Percentiles rank a stretch among this genome's conserved stretches.
These are phyloP conservation scores for Leguminivora glycinivorella DNA, from an alignment of 1,140 invertebrate genomes.

Conservation along the genomic window DNA sequence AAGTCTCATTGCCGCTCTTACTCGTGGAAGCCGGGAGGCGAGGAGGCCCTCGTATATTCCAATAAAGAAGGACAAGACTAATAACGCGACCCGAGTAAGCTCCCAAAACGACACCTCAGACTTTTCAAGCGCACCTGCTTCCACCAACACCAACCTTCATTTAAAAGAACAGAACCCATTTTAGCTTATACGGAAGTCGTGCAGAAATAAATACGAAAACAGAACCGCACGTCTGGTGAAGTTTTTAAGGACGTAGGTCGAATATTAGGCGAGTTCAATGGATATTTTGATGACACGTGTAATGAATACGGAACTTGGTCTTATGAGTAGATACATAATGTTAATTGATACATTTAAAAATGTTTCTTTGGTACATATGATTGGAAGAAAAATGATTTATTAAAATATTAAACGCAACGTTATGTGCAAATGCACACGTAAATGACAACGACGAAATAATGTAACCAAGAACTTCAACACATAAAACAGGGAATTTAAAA, in stretches of 20 bases:
- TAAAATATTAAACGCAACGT: no score
- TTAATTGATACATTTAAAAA: no score
- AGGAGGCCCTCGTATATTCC: constrained; percentile 50
- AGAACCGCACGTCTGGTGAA: constrained; percentile 52
- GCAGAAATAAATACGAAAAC: constrained; percentile 53
- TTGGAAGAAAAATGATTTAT: no score
- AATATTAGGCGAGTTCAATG: constrained; percentile 52
- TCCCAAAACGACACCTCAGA: constrained; percentile 56
- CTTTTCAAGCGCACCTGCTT: constrained; percentile 28
- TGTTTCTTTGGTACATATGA: no score
- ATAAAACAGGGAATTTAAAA: no score
- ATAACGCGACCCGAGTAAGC: constrained; percentile 57
- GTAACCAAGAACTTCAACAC: no score
- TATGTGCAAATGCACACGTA: no score
- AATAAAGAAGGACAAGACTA: constrained; percentile 60
- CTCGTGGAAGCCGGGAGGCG: constrained; percentile 31
- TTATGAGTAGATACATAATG: no score
- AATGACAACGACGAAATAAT: no score
- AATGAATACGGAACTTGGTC: not conserved
- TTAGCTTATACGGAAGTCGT: constrained; percentile 10
- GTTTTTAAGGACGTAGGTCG: constrained; percentile 51
- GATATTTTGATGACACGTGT: constrained; percentile 52
- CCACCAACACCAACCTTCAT: constrained; percentile 35
- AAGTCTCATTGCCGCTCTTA: constrained; percentile 24
- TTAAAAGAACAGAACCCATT: constrained; percentile 30